Evolutionary conservation across 2,888 invertebrate species (phyloP).

Genomic region (Apodemia zela): DNA sequence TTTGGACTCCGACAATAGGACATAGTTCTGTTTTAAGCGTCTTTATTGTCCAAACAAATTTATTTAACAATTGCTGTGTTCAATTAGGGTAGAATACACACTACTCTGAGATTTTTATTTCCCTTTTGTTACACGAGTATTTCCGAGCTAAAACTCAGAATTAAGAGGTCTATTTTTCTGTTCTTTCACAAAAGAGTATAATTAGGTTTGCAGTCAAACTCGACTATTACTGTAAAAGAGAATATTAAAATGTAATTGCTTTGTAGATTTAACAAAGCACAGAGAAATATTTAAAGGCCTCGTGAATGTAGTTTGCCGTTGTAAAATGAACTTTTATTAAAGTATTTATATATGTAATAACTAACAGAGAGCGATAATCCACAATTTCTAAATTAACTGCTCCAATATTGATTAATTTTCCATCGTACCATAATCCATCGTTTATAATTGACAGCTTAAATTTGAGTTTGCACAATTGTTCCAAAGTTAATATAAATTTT

Average conservation of each 20-base stretch:
- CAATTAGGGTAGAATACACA: conserved; percentile 57
- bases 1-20: conserved; percentile 70
- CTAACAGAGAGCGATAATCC: background rate
- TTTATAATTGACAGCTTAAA: conserved; percentile 12
- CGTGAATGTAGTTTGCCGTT: conserved; percentile 29
- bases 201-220: conserved; percentile 38
- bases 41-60: conserved; percentile 72
- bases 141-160: conserved; percentile 29
- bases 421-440: background rate
- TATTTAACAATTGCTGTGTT: conserved; percentile 65
- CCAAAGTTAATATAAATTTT: conserved; percentile 11
- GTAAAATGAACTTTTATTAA: background rate
- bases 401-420: conserved; percentile 7
- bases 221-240: conserved; percentile 29
- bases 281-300: conserved; percentile 17
- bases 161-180: conserved; percentile 32
- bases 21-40: conserved; percentile 72
- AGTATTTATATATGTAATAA: background rate
- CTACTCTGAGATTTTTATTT: conserved; percentile 50
- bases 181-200: conserved; percentile 35
- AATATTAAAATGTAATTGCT: conserved; percentile 30
- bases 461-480: conserved; percentile 10
- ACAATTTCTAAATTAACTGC: conserved; percentile 6
- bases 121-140: conserved; percentile 44
- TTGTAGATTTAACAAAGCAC: conserved; percentile 31